These are phyloP conservation scores for Sisyra terminalis DNA, from an alignment of 2,888 invertebrate species.

Conservation along the genomic window DNA sequence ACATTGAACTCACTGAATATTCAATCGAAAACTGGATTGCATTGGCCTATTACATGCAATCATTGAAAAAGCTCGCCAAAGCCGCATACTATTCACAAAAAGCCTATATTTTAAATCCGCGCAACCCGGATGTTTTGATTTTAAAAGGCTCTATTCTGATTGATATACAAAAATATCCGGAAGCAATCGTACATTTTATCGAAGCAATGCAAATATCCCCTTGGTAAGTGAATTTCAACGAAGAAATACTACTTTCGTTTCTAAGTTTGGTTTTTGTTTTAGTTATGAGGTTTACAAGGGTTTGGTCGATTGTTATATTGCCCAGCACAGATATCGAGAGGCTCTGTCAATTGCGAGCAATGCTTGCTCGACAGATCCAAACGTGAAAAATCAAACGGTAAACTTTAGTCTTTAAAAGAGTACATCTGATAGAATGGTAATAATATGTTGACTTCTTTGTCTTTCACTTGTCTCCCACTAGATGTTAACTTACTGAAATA, in stretches of 20 bases:
- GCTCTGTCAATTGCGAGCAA: slow-evolving; percentile 54
- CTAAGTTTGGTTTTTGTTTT: slow-evolving; percentile 17
- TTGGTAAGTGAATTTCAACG: slow-evolving; percentile 5
- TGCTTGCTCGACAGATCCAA: slow-evolving; percentile 56
- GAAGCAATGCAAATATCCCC: slow-evolving; percentile 46
- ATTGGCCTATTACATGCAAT: slow-evolving; percentile 51
- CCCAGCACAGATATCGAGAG: slow-evolving; percentile 48
- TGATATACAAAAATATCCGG: slow-evolving; percentile 46
- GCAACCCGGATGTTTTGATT: slow-evolving; percentile 54
- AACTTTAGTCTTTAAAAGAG: slow-evolving; percentile 13
- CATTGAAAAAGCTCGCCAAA: slow-evolving; percentile 44
- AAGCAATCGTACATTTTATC: slow-evolving; percentile 46
- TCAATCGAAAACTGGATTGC: slow-evolving; percentile 59
- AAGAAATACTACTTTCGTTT: neutral
- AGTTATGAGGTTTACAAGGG: slow-evolving; percentile 63
- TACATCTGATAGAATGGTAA: too few species aligned
- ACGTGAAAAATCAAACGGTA: slow-evolving; percentile 57
- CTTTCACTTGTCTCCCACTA: too few species aligned
- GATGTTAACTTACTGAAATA: too few species aligned
- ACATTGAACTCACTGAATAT: slow-evolving; percentile 26
- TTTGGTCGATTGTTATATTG: slow-evolving; percentile 56
- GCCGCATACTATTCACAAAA: slow-evolving; percentile 60
- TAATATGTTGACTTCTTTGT: too few species aligned
- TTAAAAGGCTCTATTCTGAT: slow-evolving; percentile 52
- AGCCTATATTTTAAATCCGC: slow-evolving; percentile 44